phyloP scores from a whole-genome alignment of 2,888 invertebrate genomes.

The Brenthis ino region DNA sequence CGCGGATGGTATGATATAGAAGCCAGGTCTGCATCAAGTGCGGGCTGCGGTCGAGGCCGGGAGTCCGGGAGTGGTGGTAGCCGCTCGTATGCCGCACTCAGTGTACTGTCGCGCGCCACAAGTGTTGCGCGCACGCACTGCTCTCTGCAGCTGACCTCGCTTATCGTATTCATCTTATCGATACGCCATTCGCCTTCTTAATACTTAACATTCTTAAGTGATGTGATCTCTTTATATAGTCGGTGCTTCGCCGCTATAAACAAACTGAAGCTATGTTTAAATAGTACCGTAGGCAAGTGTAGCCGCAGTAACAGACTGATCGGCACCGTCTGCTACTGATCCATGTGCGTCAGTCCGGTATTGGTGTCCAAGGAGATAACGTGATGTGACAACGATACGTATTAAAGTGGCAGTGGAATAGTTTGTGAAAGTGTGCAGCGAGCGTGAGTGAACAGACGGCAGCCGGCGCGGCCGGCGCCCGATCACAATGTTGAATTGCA shows the following conservation, averaged over 20 bases:
- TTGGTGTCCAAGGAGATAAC: conserved; percentile 71
- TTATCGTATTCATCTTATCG: conserved; percentile 62
- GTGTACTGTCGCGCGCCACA: conserved; percentile 74
- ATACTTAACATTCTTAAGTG: conserved; percentile 55
- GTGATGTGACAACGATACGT: conserved; percentile 79
- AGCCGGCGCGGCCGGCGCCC: conserved; percentile 59
- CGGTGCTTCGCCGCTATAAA: conserved; percentile 54
- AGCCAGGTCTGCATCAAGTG: conserved; percentile 64
- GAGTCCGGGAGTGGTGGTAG: conserved; percentile 67
- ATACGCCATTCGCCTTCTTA: conserved; percentile 57
- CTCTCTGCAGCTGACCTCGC: conserved; percentile 50
- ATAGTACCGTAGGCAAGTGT: conserved; percentile 42
- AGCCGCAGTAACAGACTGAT: conserved; percentile 62
- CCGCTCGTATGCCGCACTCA: conserved; percentile 62
- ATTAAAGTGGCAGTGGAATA: conserved; percentile 75
- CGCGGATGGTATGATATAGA: conserved; percentile 72
- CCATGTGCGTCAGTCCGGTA: conserved; percentile 52
- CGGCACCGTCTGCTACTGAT: conserved; percentile 61
- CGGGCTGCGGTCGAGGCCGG: conserved; percentile 73
- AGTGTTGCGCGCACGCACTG: conserved; percentile 74
- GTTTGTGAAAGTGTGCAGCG: conserved; percentile 80
- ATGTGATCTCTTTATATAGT: conserved; percentile 53
- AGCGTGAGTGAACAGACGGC: conserved; percentile 68
- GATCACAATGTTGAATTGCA: conserved; percentile 88
- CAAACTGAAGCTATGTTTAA: conserved; percentile 53